Percentiles rank a stretch among this genome's conserved stretches.
These are phyloP conservation scores for Leptosomus discolor DNA, from an alignment of 2,113 vertebrate genomes.

Conservation along the genomic window DNA sequence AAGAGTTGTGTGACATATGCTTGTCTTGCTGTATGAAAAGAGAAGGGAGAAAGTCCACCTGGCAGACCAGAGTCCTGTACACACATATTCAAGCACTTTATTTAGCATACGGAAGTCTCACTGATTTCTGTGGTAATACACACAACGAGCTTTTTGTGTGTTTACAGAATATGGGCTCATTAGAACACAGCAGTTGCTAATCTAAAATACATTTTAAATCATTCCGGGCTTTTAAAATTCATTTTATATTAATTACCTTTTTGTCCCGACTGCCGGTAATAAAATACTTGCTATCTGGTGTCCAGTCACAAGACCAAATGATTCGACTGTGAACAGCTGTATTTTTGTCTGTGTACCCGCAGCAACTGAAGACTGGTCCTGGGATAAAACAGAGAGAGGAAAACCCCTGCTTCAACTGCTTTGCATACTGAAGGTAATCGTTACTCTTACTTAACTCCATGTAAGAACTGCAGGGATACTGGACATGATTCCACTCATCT, in stretches of 20 bases:
- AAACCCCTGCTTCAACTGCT: not conserved
- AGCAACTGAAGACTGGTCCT: slow-evolving; percentile 84
- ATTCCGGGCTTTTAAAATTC: not conserved
- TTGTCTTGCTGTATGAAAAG: not conserved
- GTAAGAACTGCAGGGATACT: not conserved
- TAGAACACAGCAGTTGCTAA: not conserved
- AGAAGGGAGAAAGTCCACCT: not conserved
- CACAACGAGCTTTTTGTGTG: not conserved
- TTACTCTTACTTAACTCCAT: not conserved
- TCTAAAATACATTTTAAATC: not conserved
- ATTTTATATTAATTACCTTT: slow-evolving; percentile 82
- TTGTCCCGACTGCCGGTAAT: slow-evolving; percentile 93
- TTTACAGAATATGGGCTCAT: not conserved
- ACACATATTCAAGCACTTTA: not conserved
- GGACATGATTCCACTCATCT: not conserved
- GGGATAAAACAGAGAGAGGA: slow-evolving; percentile 6
- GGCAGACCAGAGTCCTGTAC: not conserved
- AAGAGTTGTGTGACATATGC: not conserved
- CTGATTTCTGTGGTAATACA: not conserved
- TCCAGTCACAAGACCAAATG: slow-evolving; percentile 99
- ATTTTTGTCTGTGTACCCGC: slow-evolving; percentile 84
- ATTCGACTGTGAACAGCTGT: slow-evolving; percentile 89
- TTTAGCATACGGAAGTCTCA: not conserved
- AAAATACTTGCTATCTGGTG: slow-evolving; percentile 91
- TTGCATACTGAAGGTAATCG: not conserved